Conservation (phyloP, 2,797 vertebrate species). For the Chelonia mydas region DNA sequence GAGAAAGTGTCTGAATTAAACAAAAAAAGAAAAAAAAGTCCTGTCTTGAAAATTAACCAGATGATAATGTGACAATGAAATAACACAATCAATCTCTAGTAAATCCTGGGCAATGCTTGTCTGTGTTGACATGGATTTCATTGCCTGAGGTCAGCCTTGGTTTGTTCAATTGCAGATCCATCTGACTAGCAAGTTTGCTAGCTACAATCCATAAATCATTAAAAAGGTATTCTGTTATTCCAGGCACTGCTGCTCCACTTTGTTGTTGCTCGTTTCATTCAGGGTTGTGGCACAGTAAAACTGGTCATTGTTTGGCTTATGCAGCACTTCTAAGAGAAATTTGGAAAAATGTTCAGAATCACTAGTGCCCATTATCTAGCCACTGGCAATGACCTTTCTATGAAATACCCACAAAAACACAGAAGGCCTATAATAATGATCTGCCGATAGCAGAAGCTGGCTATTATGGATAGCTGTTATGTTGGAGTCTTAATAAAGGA, state of each 20-base stretch:
- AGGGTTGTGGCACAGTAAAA: slow-evolving; percentile 33
- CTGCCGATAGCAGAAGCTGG: not conserved
- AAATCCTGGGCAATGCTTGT: slow-evolving; percentile 10
- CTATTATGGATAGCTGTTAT: not conserved
- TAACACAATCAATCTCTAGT: not conserved
- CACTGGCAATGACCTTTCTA: slow-evolving; percentile 16
- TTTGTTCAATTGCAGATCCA: slow-evolving; percentile 45
- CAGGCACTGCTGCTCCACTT: slow-evolving; percentile 39
- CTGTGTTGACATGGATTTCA: slow-evolving; percentile 2
- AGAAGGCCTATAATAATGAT: not conserved
- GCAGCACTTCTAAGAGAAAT: slow-evolving; percentile 49
- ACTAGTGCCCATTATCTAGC: slow-evolving; percentile 29
- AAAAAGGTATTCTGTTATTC: slow-evolving; percentile 52
- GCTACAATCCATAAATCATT: slow-evolving; percentile 41
- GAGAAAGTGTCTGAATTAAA: not conserved
- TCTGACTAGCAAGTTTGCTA: slow-evolving; percentile 52
- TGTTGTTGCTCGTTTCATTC: slow-evolving; percentile 31
- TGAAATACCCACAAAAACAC: not conserved
- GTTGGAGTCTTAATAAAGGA: not conserved
- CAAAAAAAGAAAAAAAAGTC: not conserved
- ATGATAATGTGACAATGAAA: not conserved
- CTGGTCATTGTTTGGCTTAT: slow-evolving; percentile 57
- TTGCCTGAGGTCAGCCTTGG: slow-evolving; percentile 41
- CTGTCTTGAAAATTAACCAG: not conserved
- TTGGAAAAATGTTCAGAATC: slow-evolving; percentile 49